A percentile compares a stretch with the other conserved stretches of the same genome.
Conservation (phyloP, 2,113 vertebrate species). For the Periophthalmodon schlosseri region DNA sequence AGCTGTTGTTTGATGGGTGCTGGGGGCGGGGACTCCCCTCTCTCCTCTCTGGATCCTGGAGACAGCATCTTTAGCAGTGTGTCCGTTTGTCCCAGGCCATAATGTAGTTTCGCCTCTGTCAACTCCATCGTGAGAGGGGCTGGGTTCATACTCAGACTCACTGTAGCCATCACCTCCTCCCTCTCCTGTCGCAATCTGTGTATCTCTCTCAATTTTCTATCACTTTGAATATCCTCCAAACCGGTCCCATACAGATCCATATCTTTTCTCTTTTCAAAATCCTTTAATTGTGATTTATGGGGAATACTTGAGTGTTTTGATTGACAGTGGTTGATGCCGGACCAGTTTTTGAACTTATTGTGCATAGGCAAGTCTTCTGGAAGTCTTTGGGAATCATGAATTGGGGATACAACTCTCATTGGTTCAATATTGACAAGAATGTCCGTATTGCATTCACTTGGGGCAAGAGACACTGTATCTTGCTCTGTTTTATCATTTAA, state of each 20-base stretch:
- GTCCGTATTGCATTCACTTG: slow-evolving; percentile 85
- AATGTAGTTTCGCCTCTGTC: slow-evolving; percentile 89
- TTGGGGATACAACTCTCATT: slow-evolving; percentile 13
- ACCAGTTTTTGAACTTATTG: slow-evolving; percentile 92
- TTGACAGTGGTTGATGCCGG: slow-evolving; percentile 74
- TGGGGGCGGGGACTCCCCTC: slow-evolving; percentile 33
- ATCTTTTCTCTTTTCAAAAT: slow-evolving; percentile 39
- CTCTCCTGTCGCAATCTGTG: slow-evolving; percentile 79
- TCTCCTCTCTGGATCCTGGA: slow-evolving; percentile 69
- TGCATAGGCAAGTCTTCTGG: slow-evolving; percentile 84
- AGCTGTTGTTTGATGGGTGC: slow-evolving; percentile 77
- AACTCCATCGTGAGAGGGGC: slow-evolving; percentile 88
- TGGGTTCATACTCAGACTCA: slow-evolving; percentile 81
- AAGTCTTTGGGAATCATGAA: slow-evolving; percentile 33
- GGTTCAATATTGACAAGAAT: slow-evolving; percentile 73
- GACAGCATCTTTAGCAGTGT: slow-evolving; percentile 85
- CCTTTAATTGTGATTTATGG: slow-evolving; percentile 11
- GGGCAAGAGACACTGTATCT: slow-evolving; percentile 70
- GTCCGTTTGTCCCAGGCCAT: slow-evolving; percentile 86
- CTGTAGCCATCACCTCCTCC: slow-evolving; percentile 82
- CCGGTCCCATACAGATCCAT: slow-evolving; percentile 37
- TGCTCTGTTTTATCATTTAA: slow-evolving; percentile 55
- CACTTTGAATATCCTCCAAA: slow-evolving; percentile 19
- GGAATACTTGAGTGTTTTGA: slow-evolving; percentile 22
- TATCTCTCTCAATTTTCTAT: slow-evolving; percentile 75